Evolutionary conservation across 2,888 invertebrate genomes (phyloP).

Genomic region (Sphaeridia pumilis): DNA sequence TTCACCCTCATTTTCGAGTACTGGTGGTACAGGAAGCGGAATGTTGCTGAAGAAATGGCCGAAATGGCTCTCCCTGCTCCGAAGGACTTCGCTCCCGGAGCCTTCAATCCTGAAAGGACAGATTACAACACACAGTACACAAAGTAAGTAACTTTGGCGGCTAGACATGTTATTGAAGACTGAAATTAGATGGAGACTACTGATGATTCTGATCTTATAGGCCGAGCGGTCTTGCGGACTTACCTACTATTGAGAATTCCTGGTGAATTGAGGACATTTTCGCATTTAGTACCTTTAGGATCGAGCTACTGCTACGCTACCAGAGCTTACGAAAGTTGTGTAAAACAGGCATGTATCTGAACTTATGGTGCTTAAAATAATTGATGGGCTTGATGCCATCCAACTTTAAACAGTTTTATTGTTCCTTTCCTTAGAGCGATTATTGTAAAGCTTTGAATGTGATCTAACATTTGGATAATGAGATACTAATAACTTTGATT

Average conservation of each 20-base stretch:
- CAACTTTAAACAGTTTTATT: too few species aligned
- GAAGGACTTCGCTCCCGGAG: slow-evolving; percentile 28
- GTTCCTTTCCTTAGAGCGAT: too few species aligned
- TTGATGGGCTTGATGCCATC: too few species aligned
- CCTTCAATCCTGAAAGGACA: slow-evolving; percentile 28
- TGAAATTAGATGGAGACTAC: not conserved
- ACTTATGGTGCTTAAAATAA: too few species aligned
- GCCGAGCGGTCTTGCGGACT: slow-evolving; percentile 21
- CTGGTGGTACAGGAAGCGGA: slow-evolving; percentile 59
- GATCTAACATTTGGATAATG: too few species aligned
- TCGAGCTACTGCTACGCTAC: too few species aligned
- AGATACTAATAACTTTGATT: too few species aligned
- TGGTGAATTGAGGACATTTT: too few species aligned
- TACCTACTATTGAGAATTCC: slow-evolving; percentile 36
- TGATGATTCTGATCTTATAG: slow-evolving; percentile 7
- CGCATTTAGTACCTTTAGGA: too few species aligned
- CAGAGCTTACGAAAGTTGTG: too few species aligned
- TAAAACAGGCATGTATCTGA: too few species aligned
- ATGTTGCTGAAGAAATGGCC: slow-evolving; percentile 35
- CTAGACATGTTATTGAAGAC: not conserved
- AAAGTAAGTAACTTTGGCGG: slow-evolving; percentile 27
- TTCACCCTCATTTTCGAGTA: slow-evolving; percentile 85
- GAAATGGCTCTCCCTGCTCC: slow-evolving; percentile 35
- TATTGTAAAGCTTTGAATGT: too few species aligned
- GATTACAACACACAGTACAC: slow-evolving; percentile 36